Conservation (phyloP, 2,113 vertebrate species). For the Lagopus leucura region DNA sequence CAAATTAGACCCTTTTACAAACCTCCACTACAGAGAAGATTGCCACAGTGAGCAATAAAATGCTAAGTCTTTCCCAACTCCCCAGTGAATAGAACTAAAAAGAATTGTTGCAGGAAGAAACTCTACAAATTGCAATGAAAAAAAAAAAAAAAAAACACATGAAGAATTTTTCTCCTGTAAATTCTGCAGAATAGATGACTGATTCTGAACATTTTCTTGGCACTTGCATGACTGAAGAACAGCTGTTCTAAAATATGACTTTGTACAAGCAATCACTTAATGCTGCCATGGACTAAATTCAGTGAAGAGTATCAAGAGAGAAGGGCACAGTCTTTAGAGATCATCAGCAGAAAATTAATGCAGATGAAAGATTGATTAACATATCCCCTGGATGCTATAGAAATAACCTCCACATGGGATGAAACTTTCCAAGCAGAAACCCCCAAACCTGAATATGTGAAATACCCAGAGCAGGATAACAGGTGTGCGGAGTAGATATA, state of each 20-base stretch:
- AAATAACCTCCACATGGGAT: background rate
- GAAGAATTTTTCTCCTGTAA: background rate
- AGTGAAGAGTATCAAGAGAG: constrained; percentile 19
- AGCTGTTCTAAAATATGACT: constrained; percentile 38
- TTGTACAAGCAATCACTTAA: constrained; percentile 38
- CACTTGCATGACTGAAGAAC: constrained; percentile 31
- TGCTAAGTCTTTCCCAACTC: background rate
- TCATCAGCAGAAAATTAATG: constrained; percentile 42
- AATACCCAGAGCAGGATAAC: background rate
- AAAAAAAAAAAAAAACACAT: background rate
- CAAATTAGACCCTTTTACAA: background rate
- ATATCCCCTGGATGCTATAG: background rate
- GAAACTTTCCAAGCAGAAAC: background rate
- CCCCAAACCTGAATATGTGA: background rate
- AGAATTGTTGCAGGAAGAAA: background rate
- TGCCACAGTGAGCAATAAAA: background rate
- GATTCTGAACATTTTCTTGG: constrained; percentile 30
- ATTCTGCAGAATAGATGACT: background rate
- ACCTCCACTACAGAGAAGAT: background rate
- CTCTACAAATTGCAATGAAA: background rate
- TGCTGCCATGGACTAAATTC: background rate
- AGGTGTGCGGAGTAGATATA: background rate
- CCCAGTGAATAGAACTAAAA: background rate
- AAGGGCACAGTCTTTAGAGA: constrained; percentile 18
- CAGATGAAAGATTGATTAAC: constrained; percentile 13